Conservation (phyloP, 2,797 vertebrate genomes). For the Decapterus maruadsi region DNA sequence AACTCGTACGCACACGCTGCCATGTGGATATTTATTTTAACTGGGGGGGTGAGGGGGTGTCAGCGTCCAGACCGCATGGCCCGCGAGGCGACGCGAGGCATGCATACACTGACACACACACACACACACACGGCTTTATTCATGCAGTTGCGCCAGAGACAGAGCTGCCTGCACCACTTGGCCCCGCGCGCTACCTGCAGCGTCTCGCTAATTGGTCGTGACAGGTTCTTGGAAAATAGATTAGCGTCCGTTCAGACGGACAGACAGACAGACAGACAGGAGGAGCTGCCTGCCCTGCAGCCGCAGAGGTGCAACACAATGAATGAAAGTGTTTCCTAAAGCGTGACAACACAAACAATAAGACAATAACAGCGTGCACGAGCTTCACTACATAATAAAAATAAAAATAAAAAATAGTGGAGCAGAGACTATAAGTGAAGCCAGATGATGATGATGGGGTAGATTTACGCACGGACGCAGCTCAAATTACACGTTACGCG, state of each 20-base stretch:
- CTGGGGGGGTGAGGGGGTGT: background rate
- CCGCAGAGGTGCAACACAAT: conserved; percentile 1
- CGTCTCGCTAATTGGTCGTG: conserved; percentile 72
- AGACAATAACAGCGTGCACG: background rate
- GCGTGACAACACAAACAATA: background rate
- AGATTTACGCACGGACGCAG: conserved; percentile 47
- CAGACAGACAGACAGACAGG: no score
- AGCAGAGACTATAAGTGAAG: background rate
- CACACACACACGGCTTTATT: conserved; percentile 21
- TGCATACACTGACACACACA: background rate
- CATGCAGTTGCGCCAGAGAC: conserved; percentile 6
- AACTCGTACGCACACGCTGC: conserved; percentile 33
- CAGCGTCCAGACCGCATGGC: conserved; percentile 16
- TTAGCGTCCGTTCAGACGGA: conserved; percentile 60
- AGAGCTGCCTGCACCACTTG: conserved; percentile 14
- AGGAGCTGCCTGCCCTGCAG: conserved; percentile 13
- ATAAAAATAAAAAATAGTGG: background rate
- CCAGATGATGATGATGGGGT: background rate
- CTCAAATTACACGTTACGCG: background rate
- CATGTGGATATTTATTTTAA: background rate
- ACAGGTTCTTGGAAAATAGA: conserved; percentile 80
- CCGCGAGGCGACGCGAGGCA: background rate
- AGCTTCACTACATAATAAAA: background rate
- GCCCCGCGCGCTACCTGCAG: conserved; percentile 6
- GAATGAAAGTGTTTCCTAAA: background rate